Evolutionary conservation across 2,797 vertebrate genomes (phyloP), one percentile per base, ranked within the genome.

Genomic region (Gymnoscopelus braueri): DNA sequence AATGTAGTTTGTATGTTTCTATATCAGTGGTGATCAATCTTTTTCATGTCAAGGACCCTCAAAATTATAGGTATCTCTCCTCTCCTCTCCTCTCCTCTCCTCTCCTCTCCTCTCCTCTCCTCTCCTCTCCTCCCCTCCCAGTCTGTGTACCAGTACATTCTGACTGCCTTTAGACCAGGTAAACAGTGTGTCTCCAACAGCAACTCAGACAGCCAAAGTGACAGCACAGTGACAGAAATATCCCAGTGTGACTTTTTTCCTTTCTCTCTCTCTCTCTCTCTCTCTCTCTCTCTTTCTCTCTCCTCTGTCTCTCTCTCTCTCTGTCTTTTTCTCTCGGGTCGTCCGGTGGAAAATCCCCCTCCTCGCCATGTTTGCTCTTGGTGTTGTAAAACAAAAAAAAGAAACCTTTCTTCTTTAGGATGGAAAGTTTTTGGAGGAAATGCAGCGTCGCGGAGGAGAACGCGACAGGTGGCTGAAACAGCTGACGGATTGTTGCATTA

Each of bases 191-290:
- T 78, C 32, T 73, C 79, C 63, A 66, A 44, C 39, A 75, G 78
- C 56, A 71, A 81, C 77, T 0, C 15, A 61, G 13, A 67, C 64
- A 61, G 75, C 67, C 67, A 32, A 44, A 67, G 60, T 49, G 76
- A 71, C 71, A 73, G 78, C 84, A 14, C 73, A 65, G 84, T 82
- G 84, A 86, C 79, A 58, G 50, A 84, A 65, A 77, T 86, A 87
- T 87, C 75, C 74, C 55, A 48, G 24, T 57, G 63, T 32, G 26
- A 48, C 47, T 48, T 49, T 77, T 81, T 70, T 74, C 65, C 69
- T 64, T 67, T 69, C 67, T 65, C 67, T 56, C 63, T 71, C 68
- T 65, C 75, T 79, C 67, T 68, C 88, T 19, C 19, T 19, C 26
- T 19, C 19, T 19, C 19, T 19, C 19, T 19, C 19, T 19, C 19